These are phyloP conservation scores for Ammodytes marinus DNA, from an alignment of 2,113 vertebrate species.

Conservation along the genomic window DNA sequence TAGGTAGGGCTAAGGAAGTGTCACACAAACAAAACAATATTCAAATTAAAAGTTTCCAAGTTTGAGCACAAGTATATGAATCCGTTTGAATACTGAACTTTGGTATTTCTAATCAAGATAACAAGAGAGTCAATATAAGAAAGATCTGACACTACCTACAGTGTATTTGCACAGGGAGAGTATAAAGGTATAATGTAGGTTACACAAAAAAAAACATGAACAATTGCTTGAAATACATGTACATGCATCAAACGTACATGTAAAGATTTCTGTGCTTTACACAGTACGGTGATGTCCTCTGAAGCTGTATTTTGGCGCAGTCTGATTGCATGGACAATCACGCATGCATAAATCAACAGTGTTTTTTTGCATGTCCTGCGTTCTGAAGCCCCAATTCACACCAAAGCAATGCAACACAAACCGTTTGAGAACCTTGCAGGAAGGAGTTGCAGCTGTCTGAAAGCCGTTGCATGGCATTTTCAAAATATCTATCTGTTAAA, in stretches of 20 bases:
- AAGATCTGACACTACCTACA: neutral
- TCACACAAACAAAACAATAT: neutral
- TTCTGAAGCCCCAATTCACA: conserved; percentile 41
- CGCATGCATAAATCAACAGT: neutral
- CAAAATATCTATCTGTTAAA: no score
- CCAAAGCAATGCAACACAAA: no score
- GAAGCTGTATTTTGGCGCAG: neutral
- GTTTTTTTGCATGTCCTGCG: neutral
- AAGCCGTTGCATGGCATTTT: no score
- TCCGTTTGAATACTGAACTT: neutral
- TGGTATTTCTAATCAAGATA: neutral
- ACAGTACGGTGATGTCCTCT: neutral
- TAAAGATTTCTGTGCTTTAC: neutral
- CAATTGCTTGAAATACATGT: neutral
- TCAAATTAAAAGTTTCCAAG: neutral
- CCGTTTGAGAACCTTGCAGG: no score
- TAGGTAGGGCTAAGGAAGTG: neutral
- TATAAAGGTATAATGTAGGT: neutral
- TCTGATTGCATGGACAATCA: neutral
- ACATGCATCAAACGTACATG: neutral
- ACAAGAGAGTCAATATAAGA: conserved; percentile 1
- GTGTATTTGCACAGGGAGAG: neutral
- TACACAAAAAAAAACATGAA: neutral
- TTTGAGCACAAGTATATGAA: neutral
- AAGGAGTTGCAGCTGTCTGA: no score